These are phyloP conservation scores for Nemotelus nigrinus DNA, from an alignment of 2,888 invertebrate genomes.

Conservation along the genomic window DNA sequence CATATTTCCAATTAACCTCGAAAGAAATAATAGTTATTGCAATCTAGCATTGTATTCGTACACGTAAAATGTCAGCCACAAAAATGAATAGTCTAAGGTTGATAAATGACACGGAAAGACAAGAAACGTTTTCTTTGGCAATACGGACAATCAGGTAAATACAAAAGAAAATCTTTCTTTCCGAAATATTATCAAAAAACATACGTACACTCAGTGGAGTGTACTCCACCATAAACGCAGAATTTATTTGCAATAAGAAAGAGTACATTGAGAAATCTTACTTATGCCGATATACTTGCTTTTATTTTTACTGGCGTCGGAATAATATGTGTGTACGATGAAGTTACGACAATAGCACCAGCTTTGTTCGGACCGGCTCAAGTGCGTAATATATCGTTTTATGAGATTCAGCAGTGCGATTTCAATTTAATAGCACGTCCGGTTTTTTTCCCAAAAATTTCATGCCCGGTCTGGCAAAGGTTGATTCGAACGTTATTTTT, in stretches of 20 bases:
- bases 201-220: background rate
- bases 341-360: conserved; percentile 7
- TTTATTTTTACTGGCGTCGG: too few species aligned
- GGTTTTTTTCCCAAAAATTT: conserved; percentile 20
- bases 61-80: too few species aligned
- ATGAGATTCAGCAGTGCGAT: conserved; percentile 5
- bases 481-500: background rate
- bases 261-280: background rate
- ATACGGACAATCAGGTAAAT: conserved; percentile 9
- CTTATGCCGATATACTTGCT: too few species aligned
- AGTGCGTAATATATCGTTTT: conserved; percentile 26
- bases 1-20: too few species aligned
- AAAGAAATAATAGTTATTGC: too few species aligned
- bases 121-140: conserved; percentile 12
- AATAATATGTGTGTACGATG: background rate
- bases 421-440: conserved; percentile 13
- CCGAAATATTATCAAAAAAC: too few species aligned
- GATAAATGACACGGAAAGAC: background rate
- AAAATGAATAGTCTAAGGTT: background rate
- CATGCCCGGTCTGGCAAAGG: background rate
- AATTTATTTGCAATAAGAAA: conserved; percentile 8
- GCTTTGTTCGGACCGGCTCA: conserved; percentile 14
- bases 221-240: conserved; percentile 11
- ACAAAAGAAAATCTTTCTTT: background rate
- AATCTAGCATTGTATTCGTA: too few species aligned